Conservation (phyloP, 2,888 invertebrate genomes). For the Tetropium fuscum region DNA sequence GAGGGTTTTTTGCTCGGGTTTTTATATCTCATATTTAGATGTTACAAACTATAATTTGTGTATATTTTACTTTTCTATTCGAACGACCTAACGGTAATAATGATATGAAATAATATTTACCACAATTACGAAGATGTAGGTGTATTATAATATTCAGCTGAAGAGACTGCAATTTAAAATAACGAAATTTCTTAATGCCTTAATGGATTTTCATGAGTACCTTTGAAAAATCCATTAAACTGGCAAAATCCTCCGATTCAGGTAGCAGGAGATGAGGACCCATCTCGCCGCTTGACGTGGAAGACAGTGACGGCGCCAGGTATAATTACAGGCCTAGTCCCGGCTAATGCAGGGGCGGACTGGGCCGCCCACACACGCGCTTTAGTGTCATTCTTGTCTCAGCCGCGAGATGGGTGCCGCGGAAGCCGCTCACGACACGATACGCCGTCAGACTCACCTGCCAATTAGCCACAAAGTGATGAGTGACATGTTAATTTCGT, state of each 20-base stretch:
- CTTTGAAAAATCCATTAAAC: constrained; percentile 22
- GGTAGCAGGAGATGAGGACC: constrained; percentile 37
- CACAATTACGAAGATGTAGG: too few relatives aligned
- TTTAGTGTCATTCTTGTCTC: constrained; percentile 37
- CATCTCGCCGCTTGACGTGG: constrained; percentile 43
- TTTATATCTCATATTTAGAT: too few relatives aligned
- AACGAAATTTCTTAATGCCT: too few relatives aligned
- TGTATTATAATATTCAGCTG: too few relatives aligned
- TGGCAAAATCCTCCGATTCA: constrained; percentile 8
- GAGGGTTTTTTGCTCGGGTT: too few relatives aligned
- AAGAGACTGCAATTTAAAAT: too few relatives aligned
- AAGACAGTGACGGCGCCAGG: constrained; percentile 54
- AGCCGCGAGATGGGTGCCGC: constrained; percentile 37
- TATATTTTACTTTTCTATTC: too few relatives aligned
- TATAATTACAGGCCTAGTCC: constrained; percentile 53
- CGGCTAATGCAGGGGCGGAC: constrained; percentile 58
- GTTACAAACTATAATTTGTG: too few relatives aligned
- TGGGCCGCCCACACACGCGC: constrained; percentile 54
- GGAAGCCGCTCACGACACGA: constrained; percentile 45
- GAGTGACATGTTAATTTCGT: constrained; percentile 36
- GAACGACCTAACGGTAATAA: too few relatives aligned
- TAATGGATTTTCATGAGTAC: too few relatives aligned
- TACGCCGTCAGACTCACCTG: constrained; percentile 31
- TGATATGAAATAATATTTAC: too few relatives aligned
- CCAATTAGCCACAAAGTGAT: constrained; percentile 41